These are phyloP conservation scores for Artibeus jamaicensis DNA, from an alignment of 2,797 vertebrate species.

Conservation along the genomic window DNA sequence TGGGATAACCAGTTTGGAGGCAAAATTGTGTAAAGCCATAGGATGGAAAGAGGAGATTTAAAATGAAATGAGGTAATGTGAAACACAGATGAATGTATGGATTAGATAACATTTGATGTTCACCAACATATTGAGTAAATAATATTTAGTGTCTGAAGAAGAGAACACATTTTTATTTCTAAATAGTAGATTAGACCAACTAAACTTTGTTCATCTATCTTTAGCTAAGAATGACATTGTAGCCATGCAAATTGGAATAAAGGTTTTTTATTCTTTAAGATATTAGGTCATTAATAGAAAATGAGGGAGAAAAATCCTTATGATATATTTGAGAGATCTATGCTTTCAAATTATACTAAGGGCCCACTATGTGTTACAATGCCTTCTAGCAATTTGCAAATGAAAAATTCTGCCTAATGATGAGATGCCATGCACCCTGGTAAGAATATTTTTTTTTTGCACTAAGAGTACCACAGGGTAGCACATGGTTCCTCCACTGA, in stretches of 20 bases:
- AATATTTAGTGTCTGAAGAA: not conserved
- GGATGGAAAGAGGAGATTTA: conserved; percentile 35
- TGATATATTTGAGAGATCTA: not conserved
- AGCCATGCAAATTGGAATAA: not conserved
- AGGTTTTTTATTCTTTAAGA: not conserved
- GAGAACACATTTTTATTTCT: not conserved
- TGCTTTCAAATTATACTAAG: not conserved
- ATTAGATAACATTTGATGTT: conserved; percentile 23
- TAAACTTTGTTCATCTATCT: not conserved
- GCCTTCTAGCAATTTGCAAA: not conserved
- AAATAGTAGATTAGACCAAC: not conserved
- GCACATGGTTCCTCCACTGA: not conserved
- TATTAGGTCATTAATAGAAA: not conserved
- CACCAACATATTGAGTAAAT: not conserved
- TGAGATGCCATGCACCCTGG: not conserved
- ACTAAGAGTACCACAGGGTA: not conserved
- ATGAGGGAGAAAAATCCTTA: not conserved
- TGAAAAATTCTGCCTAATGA: not conserved
- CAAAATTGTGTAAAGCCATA: conserved; percentile 16
- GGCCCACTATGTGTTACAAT: not conserved
- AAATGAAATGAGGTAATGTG: conserved; percentile 14
- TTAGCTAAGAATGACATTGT: not conserved
- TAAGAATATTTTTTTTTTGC: not conserved
- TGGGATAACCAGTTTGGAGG: conserved; percentile 42
- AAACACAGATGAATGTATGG: not conserved